Evolutionary conservation across 1,140 invertebrate genomes (phyloP), one percentile per base, ranked within the genome.

Genomic region (Dysdera silvatica): DNA sequence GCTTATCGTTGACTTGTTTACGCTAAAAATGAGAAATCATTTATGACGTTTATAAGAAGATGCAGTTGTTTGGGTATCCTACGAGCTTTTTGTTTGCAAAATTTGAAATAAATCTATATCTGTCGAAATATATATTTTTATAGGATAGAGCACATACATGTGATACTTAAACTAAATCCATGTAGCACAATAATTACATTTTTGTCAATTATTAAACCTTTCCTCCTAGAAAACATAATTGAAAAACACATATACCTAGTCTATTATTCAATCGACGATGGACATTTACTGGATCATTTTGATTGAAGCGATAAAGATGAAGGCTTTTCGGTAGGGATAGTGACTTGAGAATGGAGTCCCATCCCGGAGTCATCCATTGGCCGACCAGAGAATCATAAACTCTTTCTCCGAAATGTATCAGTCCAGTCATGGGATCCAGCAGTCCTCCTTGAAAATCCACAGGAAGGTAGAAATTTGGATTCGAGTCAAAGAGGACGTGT

Each of bases 281-380:
- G 6, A 82, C 81, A 74, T 95, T 97, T 58, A 96, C 84, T 0
- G 91, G 91, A 75, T 95, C 90, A 70, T 95, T 95, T 70, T 91
- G 89, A 65, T 87, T 83, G 78, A 92, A 95, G 63, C 91, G 80
- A 71, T 95, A 95, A 60, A 91, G 88, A 72, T 93, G 94, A 20
- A 95, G 87, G 71, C 92, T 88, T 0, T 87, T 89, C 1, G 91
- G 90, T n/a, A 87, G 83, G 10, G 51, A 84, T 87, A 55, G 92
- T 77, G 61, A 83, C 79, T 45, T 86, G 86, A 1, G 88, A 85
- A 66, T 94, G 79, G 66, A 86, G 83, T 70, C 91, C 87, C 92
- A 96, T 28, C 87, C 85, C 1, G 94, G 93, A 0, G 89, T 91
- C 83, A 95, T 89, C 90, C 92, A 97, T 71, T 95, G 90, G 3